Evolutionary conservation across 2,113 vertebrate genomes (phyloP).

Genomic region (Scolopax mira): DNA sequence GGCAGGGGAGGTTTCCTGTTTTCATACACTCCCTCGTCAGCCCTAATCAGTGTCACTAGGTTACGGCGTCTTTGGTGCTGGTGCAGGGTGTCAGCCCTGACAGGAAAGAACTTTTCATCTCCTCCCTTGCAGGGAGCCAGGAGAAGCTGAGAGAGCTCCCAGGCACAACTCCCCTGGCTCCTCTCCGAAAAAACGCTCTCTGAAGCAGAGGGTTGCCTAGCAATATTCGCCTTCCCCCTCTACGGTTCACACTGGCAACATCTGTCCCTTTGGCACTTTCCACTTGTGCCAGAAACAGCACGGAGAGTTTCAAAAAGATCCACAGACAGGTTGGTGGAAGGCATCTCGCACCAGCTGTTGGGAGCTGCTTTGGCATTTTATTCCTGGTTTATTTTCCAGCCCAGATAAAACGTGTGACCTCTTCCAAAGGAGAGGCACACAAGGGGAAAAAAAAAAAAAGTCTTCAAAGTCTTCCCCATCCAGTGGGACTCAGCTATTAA

Average conservation of each 20-base stretch:
- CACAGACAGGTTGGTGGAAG: not conserved
- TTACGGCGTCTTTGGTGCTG: slow-evolving; percentile 51
- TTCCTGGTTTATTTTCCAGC: slow-evolving; percentile 22
- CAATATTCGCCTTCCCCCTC: slow-evolving; percentile 78
- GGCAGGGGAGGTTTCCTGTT: slow-evolving; percentile 68
- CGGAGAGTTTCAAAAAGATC: not conserved
- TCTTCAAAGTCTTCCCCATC: not conserved
- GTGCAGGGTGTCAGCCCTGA: slow-evolving; percentile 49
- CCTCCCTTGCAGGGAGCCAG: slow-evolving; percentile 64
- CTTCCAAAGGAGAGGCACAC: not conserved
- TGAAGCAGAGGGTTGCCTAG: slow-evolving; percentile 80
- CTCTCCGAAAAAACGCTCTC: slow-evolving; percentile 77
- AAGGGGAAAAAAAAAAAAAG: not conserved
- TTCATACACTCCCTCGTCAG: slow-evolving; percentile 69
- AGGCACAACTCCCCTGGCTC: slow-evolving; percentile 79
- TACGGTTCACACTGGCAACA: slow-evolving; percentile 74
- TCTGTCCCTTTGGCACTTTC: slow-evolving; percentile 74
- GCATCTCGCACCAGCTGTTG: rapidly evolving
- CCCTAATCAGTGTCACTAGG: slow-evolving; percentile 66
- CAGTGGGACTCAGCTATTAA: slow-evolving; percentile 33
- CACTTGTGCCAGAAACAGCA: slow-evolving; percentile 34
- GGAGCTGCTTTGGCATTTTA: not conserved
- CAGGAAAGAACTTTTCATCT: slow-evolving; percentile 74
- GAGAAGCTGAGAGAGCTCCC: slow-evolving; percentile 69
- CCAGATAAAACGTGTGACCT: not conserved